Conservation (phyloP, 2,797 vertebrate species). For the Cryptoprocta ferox region DNA sequence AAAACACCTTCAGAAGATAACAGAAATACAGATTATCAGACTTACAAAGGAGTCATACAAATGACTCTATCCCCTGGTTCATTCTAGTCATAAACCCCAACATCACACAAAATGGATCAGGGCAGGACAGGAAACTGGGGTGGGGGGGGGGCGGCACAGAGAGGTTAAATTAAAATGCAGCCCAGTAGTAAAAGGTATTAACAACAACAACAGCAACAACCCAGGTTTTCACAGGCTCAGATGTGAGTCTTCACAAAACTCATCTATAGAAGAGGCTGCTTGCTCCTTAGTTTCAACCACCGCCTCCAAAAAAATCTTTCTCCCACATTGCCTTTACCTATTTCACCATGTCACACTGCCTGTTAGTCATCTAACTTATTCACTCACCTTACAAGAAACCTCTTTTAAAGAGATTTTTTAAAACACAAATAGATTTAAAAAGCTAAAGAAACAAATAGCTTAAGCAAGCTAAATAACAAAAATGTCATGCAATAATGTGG, state of each 20-base stretch:
- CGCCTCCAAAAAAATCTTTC: neutral
- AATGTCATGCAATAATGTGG: neutral
- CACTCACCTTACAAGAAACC: constrained; percentile 1
- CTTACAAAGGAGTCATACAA: neutral
- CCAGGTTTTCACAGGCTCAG: neutral
- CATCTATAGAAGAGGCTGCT: neutral
- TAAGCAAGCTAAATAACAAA: neutral
- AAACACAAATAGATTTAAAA: constrained; percentile 40
- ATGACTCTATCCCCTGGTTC: neutral
- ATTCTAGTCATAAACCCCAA: neutral
- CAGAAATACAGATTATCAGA: neutral
- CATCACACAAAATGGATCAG: neutral
- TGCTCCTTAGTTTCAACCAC: neutral
- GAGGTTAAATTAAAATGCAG: neutral
- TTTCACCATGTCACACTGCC: neutral
- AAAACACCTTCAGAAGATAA: neutral
- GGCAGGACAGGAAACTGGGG: neutral
- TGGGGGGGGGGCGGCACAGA: accelerated
- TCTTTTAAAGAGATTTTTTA: neutral
- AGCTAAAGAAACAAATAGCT: neutral
- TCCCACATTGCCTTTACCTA: neutral
- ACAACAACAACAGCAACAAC: neutral
- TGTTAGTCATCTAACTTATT: constrained; percentile 40
- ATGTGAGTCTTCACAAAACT: neutral
- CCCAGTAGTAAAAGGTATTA: neutral